phyloP scores from a whole-genome alignment of 2,797 vertebrate species.

The Limosa lapponica region DNA sequence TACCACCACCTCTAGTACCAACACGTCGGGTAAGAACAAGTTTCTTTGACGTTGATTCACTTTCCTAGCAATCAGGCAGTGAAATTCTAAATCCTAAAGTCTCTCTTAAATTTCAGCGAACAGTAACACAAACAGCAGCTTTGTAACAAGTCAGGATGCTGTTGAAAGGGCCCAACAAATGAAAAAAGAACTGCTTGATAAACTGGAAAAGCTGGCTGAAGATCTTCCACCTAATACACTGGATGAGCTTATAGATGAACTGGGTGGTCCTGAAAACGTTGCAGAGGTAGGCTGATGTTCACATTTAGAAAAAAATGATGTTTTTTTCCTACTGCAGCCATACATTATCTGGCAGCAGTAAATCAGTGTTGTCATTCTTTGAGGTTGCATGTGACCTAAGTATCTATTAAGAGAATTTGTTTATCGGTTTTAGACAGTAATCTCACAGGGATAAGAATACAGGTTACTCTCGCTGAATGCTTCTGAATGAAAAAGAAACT shows the following conservation, averaged over 20 bases:
- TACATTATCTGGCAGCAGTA: background rate
- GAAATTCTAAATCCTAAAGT: background rate
- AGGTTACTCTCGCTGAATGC: background rate
- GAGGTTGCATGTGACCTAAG: background rate
- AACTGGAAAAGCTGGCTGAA: slow-evolving; percentile 91
- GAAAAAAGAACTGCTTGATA: slow-evolving; percentile 92
- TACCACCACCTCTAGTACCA: slow-evolving; percentile 78
- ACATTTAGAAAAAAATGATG: too few species aligned
- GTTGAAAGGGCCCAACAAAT: slow-evolving; percentile 96
- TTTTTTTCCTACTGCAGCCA: background rate
- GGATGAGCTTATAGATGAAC: slow-evolving; percentile 96
- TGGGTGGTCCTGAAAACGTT: slow-evolving; percentile 96
- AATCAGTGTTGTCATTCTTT: background rate
- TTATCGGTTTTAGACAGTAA: background rate
- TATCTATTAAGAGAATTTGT: background rate
- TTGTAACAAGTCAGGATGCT: slow-evolving; percentile 93
- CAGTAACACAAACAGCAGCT: slow-evolving; percentile 81
- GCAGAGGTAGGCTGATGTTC: slow-evolving; percentile 86
- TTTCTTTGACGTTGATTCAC: background rate
- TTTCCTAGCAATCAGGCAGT: background rate
- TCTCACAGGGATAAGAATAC: background rate
- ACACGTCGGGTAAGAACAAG: slow-evolving; percentile 68
- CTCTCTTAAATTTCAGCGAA: slow-evolving; percentile 64
- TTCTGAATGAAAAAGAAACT: background rate
- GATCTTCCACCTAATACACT: slow-evolving; percentile 95